Evolutionary conservation across 92 coral and sea anemone species (phyloP).

Genomic region (Umimayanthus chanpuru): DNA sequence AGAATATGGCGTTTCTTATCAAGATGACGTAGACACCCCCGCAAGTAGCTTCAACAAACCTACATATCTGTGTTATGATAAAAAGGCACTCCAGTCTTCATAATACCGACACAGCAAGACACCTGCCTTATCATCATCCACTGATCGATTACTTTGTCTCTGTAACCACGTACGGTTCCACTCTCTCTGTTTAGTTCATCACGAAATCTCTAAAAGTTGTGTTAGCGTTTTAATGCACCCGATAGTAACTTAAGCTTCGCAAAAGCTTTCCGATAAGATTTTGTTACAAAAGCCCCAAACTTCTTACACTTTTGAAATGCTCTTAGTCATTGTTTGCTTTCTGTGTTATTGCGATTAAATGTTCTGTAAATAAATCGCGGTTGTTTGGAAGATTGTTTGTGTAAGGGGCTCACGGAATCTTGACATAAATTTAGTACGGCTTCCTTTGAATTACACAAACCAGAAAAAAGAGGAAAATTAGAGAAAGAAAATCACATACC

Average conservation of each 20-base stretch:
- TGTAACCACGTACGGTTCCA: background rate
- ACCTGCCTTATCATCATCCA: background rate
- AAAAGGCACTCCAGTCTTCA: background rate
- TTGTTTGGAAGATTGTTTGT: background rate
- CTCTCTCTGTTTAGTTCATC: background rate
- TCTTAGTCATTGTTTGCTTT: background rate
- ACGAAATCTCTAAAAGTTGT: background rate
- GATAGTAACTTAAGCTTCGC: background rate
- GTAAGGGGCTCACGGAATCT: background rate
- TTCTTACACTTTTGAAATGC: background rate
- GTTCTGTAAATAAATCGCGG: background rate
- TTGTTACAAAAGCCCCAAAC: background rate
- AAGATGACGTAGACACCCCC: background rate
- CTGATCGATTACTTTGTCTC: background rate
- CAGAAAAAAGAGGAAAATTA: too few species aligned
- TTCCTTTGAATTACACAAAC: too few species aligned
- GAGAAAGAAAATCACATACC: too few species aligned
- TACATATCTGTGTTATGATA: too few species aligned
- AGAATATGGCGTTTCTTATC: background rate
- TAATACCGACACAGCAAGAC: slow-evolving; percentile 8
- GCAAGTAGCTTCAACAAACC: background rate
- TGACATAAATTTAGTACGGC: background rate
- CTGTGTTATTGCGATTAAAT: background rate
- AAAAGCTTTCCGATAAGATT: background rate
- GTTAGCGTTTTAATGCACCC: background rate